These are phyloP conservation scores for Alfaro cultratus DNA, from an alignment of 2,797 vertebrate genomes.

Conservation along the genomic window DNA sequence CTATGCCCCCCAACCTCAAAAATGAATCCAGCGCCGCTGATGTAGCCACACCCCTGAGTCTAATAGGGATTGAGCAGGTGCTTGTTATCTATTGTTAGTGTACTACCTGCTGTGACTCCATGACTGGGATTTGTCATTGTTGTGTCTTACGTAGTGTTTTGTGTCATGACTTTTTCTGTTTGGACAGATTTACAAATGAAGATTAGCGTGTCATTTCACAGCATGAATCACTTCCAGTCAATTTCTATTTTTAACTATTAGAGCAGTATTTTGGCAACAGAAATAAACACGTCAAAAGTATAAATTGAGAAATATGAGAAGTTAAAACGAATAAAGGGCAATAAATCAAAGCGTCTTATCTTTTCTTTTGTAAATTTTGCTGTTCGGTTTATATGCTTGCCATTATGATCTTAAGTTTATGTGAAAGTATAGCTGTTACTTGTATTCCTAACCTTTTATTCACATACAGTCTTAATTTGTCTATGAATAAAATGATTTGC, in stretches of 20 bases:
- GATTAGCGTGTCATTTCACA: neutral
- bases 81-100: slow-evolving; percentile 5
- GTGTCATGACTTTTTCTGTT: neutral
- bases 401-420: neutral
- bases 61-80: neutral
- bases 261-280: neutral
- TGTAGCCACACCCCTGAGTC: neutral
- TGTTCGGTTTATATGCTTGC: neutral
- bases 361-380: neutral
- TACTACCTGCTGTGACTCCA: neutral
- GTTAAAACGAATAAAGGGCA: neutral
- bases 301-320: neutral
- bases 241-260: neutral
- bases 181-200: neutral
- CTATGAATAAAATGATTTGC: neutral
- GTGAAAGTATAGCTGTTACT: neutral
- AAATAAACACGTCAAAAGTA: neutral
- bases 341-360: neutral
- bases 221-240: neutral
- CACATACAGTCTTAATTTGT: neutral
- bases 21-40: too few species aligned
- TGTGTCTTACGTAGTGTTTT: neutral
- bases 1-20: too few species aligned
- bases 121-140: neutral
- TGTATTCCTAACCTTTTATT: neutral